Conservation (phyloP, 1,140 invertebrate species). For the Caenorhabditis inopinata region DNA sequence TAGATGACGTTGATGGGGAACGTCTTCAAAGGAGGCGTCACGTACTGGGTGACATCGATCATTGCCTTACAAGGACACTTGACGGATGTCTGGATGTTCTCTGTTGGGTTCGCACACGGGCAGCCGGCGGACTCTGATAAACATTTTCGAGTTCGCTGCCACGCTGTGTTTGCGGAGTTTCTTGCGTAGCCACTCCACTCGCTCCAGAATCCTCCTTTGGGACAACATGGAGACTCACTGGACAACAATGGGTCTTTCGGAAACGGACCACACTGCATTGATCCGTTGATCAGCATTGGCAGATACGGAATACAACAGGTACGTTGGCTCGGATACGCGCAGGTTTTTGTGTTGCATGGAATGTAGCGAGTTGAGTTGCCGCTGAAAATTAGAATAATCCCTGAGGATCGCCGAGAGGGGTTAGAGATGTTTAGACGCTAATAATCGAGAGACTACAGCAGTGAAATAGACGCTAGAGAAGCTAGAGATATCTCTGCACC, state of each 20-base stretch:
- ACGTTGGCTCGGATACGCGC: neutral
- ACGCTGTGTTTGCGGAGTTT: neutral
- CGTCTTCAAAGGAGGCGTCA: too few relatives aligned
- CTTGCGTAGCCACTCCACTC: neutral
- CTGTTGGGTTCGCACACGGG: neutral
- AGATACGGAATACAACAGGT: conserved; percentile 10
- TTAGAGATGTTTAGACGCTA: too few relatives aligned
- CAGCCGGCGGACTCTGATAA: neutral
- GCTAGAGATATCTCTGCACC: too few relatives aligned
- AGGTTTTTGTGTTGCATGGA: neutral
- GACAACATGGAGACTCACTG: neutral
- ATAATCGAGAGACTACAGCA: too few relatives aligned
- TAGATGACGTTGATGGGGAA: too few relatives aligned
- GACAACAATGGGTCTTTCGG: neutral
- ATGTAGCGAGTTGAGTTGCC: neutral
- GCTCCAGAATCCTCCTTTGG: neutral
- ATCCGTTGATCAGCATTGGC: neutral
- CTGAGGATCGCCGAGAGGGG: too few relatives aligned
- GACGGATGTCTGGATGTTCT: too few relatives aligned
- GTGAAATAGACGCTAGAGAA: too few relatives aligned
- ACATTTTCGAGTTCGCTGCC: neutral
- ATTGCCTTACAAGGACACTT: too few relatives aligned
- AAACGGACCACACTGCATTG: neutral
- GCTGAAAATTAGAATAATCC: neutral
- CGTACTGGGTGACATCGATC: too few relatives aligned